Percentiles rank a stretch among this genome's conserved stretches.
These are phyloP conservation scores for Luperina nickerlii DNA, from an alignment of 2,888 invertebrate genomes.

Conservation along the genomic window DNA sequence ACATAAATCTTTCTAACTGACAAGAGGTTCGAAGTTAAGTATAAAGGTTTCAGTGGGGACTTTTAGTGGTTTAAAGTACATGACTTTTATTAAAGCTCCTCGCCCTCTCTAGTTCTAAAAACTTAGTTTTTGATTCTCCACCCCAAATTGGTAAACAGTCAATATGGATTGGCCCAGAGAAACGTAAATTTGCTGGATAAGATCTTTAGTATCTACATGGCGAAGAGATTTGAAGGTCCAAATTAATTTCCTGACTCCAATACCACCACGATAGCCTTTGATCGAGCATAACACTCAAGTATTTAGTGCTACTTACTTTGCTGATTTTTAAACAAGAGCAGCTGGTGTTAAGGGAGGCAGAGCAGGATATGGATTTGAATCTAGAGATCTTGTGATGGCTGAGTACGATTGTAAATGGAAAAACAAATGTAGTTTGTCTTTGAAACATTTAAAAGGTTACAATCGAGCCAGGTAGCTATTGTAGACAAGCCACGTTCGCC, in stretches of 20 bases:
- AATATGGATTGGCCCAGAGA: background rate
- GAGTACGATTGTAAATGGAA: too few relatives aligned
- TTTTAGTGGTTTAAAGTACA: background rate
- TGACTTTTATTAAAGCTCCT: background rate
- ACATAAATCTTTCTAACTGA: background rate
- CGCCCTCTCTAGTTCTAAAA: background rate
- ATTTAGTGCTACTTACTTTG: background rate
- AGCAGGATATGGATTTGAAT: too few relatives aligned
- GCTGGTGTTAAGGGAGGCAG: too few relatives aligned
- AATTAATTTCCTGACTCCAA: background rate
- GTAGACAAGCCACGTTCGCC: too few relatives aligned
- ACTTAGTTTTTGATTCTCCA: background rate
- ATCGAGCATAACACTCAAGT: background rate
- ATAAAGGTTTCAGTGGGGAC: background rate
- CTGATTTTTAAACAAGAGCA: too few relatives aligned
- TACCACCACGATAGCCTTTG: background rate
- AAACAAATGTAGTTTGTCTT: too few relatives aligned
- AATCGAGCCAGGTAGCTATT: too few relatives aligned
- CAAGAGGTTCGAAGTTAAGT: background rate
- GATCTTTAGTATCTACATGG: background rate
- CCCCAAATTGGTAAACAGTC: constrained; percentile 1
- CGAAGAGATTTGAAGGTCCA: background rate
- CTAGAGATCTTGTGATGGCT: too few relatives aligned
- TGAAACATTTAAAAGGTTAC: too few relatives aligned
- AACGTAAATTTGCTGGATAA: background rate